phyloP scores from a whole-genome alignment of 2,888 invertebrate genomes.

The Toxonevra muliebris region DNA sequence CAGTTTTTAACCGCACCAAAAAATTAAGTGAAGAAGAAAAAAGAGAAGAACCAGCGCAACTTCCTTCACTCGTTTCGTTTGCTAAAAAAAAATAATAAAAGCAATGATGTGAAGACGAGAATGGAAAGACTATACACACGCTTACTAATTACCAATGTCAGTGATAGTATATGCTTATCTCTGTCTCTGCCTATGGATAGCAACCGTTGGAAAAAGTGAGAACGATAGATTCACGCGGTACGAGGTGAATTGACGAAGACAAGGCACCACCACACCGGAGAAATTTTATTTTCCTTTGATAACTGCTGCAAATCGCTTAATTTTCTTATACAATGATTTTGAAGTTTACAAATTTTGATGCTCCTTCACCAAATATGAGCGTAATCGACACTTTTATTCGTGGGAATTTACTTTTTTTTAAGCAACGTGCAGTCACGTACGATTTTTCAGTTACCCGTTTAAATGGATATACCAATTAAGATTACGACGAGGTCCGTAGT shows the following conservation, averaged over 20 bases:
- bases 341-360: background rate
- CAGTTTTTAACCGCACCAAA: conserved; percentile 31
- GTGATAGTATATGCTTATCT: background rate
- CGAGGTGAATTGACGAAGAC: conserved; percentile 17
- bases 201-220: conserved; percentile 20
- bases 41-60: conserved; percentile 37
- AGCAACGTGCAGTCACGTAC: background rate
- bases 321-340: conserved; percentile 3
- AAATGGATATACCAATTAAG: background rate
- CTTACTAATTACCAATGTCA: conserved; percentile 10
- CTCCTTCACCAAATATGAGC: background rate
- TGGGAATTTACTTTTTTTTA: background rate
- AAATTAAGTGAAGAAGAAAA: conserved; percentile 34
- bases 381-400: background rate
- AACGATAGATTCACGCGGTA: conserved; percentile 6
- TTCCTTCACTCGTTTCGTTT: conserved; percentile 33
- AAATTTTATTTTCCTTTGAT: conserved; percentile 18
- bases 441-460: background rate
- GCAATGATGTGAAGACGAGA: conserved; percentile 29
- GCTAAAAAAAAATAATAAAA: conserved; percentile 18
- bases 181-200: background rate
- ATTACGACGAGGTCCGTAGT: background rate
- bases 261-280: conserved; percentile 30
- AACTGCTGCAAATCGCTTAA: conserved; percentile 14
- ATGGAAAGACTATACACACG: conserved; percentile 8